phyloP scores from a whole-genome alignment of 1,140 invertebrate species.

The Adoxophyes honmai region DNA sequence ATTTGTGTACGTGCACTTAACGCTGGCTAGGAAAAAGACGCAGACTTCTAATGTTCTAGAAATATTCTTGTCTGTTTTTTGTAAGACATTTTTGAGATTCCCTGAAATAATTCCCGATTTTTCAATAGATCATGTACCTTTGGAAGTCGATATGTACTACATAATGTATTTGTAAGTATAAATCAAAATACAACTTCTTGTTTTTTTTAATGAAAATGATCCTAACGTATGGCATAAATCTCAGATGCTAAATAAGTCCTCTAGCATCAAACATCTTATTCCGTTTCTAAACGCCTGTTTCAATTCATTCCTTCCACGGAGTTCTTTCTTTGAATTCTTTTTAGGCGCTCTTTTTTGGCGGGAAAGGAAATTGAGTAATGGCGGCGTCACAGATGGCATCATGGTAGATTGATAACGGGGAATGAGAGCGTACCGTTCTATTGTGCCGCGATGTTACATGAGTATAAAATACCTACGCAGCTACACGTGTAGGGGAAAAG shows the following conservation, averaged over 20 bases:
- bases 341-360: slow-evolving; percentile 60
- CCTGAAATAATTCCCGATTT: too few relatives aligned
- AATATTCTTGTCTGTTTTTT: too few relatives aligned
- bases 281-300: slow-evolving; percentile 35
- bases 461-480: slow-evolving; percentile 20
- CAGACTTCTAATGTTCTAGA: too few relatives aligned
- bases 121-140: too few relatives aligned
- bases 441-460: slow-evolving; percentile 48
- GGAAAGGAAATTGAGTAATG: slow-evolving; percentile 75
- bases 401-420: slow-evolving; percentile 73
- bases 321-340: slow-evolving; percentile 47
- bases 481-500: slow-evolving; percentile 14
- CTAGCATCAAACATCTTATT: slow-evolving; percentile 28
- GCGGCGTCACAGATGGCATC: slow-evolving; percentile 73
- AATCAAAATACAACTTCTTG: too few relatives aligned
- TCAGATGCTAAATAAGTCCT: slow-evolving; percentile 1
- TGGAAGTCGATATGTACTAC: too few relatives aligned
- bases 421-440: slow-evolving; percentile 61
- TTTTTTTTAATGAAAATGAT: too few relatives aligned
- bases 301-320: slow-evolving; percentile 34
- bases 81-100: too few relatives aligned
- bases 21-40: neutral
- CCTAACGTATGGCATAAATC: neutral
- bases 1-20: slow-evolving; percentile 36
- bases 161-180: too few relatives aligned